Evolutionary conservation across 2,113 vertebrate species (phyloP), one percentile per base, ranked within the genome.

Genomic region (Baryphthengus martii): DNA sequence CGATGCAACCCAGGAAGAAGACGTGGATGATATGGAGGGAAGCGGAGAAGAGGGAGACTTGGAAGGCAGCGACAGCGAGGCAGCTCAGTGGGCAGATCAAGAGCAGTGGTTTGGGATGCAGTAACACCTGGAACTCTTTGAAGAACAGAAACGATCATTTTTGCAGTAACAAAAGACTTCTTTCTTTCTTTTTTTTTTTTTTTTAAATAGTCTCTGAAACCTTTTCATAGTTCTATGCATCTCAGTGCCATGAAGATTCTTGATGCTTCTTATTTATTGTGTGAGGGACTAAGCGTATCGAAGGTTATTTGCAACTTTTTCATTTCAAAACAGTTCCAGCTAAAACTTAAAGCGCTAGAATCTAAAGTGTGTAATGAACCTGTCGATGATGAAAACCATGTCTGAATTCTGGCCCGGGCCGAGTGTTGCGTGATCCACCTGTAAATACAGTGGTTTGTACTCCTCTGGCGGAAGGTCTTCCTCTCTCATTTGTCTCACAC

Each of bases 21-120:
- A 99, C 17, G 99, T 99, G 17, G 99, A 99, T 12, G 99, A 99
- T 97, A 99, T 99, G 99, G 99, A 99, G 95, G 99, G 99, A 55
- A 99, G 99, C 25, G 99, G 99, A 28, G 99, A 99, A 97, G 99
- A 99, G 39, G 99, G 99, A 7, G 99, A 99, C 89, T 98, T 99
- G 84, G 99, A 99, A 96, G 99, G 99, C 96, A 99, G 99, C 13
- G 99, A 99, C 97, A 99, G 99, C 6, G 99, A 99, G 93, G 99
- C 99, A 0, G 99, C 99, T 5, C 99, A 99, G 97, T 99, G 99
- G 99, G 99, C 99, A 1, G 99, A 99, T 85, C 99, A 99, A 89
- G 99, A 99, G 52, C 99, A 99, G 98, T 99, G 99, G 99, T 99
- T 99, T 50, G 99, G 99, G 42, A 99, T 99, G 99, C 99, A 99